phyloP scores from a whole-genome alignment of 2,797 vertebrate genomes.

The Mus minutoides region DNA sequence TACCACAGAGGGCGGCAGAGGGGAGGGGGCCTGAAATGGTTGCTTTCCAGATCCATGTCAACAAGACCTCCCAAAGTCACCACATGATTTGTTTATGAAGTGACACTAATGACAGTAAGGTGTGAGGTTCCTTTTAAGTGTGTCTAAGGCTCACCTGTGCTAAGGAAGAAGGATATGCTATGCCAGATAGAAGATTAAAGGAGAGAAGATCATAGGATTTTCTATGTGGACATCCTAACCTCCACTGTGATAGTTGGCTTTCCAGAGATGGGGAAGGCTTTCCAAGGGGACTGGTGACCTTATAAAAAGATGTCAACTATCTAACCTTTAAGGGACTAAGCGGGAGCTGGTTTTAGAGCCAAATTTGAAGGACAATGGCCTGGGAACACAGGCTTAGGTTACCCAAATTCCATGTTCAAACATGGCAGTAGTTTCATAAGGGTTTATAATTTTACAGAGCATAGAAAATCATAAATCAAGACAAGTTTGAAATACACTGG shows the following conservation, averaged over 20 bases:
- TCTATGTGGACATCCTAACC: background rate
- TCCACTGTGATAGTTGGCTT: background rate
- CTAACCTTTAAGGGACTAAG: background rate
- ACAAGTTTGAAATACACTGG: background rate
- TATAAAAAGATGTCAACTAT: background rate
- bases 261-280: background rate
- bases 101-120: background rate
- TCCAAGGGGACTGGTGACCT: background rate
- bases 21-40: accelerated
- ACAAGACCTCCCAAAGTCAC: background rate
- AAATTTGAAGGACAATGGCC: background rate
- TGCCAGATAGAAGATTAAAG: background rate
- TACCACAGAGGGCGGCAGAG: background rate
- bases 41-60: background rate
- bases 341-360: too few species aligned
- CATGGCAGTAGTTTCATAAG: background rate
- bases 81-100: background rate
- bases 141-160: background rate
- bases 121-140: background rate
- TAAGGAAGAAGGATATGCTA: background rate
- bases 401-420: background rate
- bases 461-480: background rate
- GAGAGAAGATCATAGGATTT: background rate
- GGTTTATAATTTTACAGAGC: background rate
- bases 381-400: background rate